These are phyloP conservation scores for Oxygymnocypris stewartii DNA, from an alignment of 2,113 vertebrate genomes.

Conservation along the genomic window DNA sequence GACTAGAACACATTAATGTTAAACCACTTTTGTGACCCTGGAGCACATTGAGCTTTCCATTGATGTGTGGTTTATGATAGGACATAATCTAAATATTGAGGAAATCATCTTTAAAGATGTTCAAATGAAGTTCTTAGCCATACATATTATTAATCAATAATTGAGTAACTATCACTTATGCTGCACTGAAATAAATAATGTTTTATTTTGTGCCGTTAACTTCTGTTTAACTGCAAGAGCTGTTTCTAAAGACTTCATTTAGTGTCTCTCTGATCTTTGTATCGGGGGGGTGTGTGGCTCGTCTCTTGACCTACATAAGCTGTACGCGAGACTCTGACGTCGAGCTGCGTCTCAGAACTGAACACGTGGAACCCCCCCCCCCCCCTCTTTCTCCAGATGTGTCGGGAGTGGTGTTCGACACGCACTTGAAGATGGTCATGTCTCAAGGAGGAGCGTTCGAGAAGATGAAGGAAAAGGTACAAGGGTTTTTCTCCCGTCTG, in stretches of 20 bases:
- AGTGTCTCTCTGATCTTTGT: neutral
- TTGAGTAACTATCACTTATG: too few relatives aligned
- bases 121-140: too few relatives aligned
- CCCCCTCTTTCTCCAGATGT: slow-evolving; percentile 75
- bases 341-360: neutral
- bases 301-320: slow-evolving; percentile 49
- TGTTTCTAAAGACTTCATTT: too few relatives aligned
- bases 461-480: slow-evolving; percentile 97
- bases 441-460: slow-evolving; percentile 92
- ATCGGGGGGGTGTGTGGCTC: neutral
- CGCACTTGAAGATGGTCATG: slow-evolving; percentile 92
- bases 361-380: slow-evolving; percentile 13
- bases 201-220: neutral
- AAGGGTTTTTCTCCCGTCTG: neutral
- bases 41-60: too few relatives aligned
- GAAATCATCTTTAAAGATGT: too few relatives aligned
- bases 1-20: too few relatives aligned
- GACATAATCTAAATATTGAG: too few relatives aligned
- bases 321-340: neutral
- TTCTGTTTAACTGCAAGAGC: too few relatives aligned
- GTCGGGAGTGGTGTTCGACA: slow-evolving; percentile 92
- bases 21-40: too few relatives aligned
- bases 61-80: too few relatives aligned
- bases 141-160: too few relatives aligned
- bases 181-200: neutral